Conservation (phyloP, 2,113 vertebrate species). For the Hystrix brachyura region DNA sequence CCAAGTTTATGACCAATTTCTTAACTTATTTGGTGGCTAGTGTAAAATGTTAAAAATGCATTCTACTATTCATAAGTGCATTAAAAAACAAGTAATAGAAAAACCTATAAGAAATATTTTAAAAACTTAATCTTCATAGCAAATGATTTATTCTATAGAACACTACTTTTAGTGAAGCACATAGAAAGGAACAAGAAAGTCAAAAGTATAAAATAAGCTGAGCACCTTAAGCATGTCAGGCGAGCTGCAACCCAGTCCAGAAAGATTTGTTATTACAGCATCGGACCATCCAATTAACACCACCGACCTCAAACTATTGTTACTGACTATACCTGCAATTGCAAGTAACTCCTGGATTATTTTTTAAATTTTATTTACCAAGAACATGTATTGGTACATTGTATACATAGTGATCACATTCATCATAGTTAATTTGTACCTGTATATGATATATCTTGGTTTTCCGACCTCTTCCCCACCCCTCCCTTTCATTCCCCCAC, state of each 20-base stretch:
- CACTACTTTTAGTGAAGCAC: not conserved
- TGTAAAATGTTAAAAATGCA: not conserved
- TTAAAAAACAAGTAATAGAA: not conserved
- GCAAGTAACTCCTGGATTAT: not conserved
- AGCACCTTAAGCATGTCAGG: not conserved
- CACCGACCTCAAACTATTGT: not conserved
- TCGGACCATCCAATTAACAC: not conserved
- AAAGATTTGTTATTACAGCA: not conserved
- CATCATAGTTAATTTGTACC: too few species aligned
- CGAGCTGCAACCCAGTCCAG: not conserved
- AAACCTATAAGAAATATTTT: not conserved
- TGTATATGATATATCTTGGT: too few species aligned
- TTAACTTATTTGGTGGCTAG: not conserved
- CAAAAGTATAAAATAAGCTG: not conserved
- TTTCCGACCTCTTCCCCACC: too few species aligned
- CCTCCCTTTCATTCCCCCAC: too few species aligned
- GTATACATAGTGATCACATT: too few species aligned
- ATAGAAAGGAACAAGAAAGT: not conserved
- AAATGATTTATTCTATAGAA: not conserved
- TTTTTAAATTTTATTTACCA: too few species aligned
- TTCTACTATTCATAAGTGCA: not conserved
- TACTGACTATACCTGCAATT: not conserved
- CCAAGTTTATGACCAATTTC: not conserved
- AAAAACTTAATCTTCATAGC: not conserved
- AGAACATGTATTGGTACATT: too few species aligned